Evolutionary conservation across 2,888 invertebrate species (phyloP).

Genomic region (Hydrotaea diabolus): DNA sequence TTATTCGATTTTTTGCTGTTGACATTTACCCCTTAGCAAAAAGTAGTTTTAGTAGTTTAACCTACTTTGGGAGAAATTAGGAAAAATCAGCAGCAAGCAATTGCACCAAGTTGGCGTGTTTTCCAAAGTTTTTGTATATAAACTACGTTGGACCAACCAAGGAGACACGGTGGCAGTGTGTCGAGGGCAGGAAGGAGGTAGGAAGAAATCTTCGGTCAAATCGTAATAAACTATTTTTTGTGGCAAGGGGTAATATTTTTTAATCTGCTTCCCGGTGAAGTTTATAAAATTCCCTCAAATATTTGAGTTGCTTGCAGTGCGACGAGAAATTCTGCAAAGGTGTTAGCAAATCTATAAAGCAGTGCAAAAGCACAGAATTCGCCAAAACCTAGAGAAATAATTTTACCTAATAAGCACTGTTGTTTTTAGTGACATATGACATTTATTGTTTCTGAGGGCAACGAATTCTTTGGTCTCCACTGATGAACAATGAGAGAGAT

Average conservation of each 20-base stretch:
- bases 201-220: constrained; percentile 48
- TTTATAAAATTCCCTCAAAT: neutral
- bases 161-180: neutral
- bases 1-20: constrained; percentile 3
- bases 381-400: constrained; percentile 13
- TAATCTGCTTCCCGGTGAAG: neutral
- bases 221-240: neutral
- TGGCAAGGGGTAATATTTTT: neutral
- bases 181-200: neutral
- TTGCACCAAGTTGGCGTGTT: no score
- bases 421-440: constrained; percentile 59
- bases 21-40: constrained; percentile 1
- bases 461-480: neutral
- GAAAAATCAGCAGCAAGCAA: no score
- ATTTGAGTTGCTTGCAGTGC: neutral
- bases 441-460: constrained; percentile 45
- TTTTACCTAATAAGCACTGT: constrained; percentile 48
- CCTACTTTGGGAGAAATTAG: constrained; percentile 44
- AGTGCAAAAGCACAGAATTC: neutral
- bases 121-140: neutral
- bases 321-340: neutral
- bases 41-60: constrained; percentile 57
- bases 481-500: neutral
- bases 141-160: neutral
- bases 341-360: neutral